Conservation (phyloP, 2,888 invertebrate genomes). For the Sthenelais limicola region DNA sequence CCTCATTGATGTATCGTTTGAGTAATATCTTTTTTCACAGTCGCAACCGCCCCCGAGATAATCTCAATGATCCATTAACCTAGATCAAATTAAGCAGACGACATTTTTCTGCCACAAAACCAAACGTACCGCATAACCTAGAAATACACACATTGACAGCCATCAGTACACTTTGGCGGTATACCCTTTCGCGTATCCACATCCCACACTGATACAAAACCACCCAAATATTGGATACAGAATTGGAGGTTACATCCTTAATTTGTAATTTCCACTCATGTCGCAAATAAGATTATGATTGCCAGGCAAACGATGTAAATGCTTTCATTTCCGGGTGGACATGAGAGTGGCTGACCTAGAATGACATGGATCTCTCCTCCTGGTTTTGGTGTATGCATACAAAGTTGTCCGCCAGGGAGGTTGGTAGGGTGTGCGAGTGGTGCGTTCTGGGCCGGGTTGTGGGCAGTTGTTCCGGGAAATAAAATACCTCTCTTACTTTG, state of each 20-base stretch:
- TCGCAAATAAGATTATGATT: constrained; percentile 4
- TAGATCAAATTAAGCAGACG: too few relatives aligned
- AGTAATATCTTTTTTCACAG: too few relatives aligned
- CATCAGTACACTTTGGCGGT: not conserved
- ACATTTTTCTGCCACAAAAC: too few relatives aligned
- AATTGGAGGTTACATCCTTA: not conserved
- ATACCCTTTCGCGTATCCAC: not conserved
- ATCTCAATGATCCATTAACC: too few relatives aligned
- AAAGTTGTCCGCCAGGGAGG: not conserved
- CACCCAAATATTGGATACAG: not conserved
- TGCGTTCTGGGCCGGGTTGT: too few relatives aligned
- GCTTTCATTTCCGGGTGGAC: constrained; percentile 13
- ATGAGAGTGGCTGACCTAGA: not conserved
- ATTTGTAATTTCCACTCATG: constrained; percentile 22
- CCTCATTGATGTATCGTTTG: too few relatives aligned
- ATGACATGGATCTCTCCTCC: not conserved
- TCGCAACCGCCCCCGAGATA: too few relatives aligned
- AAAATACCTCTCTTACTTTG: too few relatives aligned
- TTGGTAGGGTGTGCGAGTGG: not conserved
- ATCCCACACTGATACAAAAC: not conserved
- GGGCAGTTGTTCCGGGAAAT: too few relatives aligned
- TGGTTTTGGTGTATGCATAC: not conserved
- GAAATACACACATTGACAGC: too few relatives aligned
- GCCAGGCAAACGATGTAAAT: not conserved
- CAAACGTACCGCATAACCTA: too few relatives aligned